phyloP scores from a whole-genome alignment of 1,140 invertebrate species.

The Nebria ingens region DNA sequence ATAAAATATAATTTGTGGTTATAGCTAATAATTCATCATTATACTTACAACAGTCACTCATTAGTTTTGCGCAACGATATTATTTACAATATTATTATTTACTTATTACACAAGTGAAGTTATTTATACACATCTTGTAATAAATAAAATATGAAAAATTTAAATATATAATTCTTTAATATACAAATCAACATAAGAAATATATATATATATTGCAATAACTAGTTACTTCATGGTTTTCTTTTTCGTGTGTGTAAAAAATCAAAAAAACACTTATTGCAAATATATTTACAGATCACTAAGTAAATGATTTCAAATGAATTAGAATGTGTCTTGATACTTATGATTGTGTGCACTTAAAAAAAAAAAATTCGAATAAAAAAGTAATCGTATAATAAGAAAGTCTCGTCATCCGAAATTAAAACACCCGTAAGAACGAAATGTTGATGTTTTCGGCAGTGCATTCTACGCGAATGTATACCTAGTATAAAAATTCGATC shows the following conservation, averaged over 20 bases:
- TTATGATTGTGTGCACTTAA: not conserved
- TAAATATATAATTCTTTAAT: slow-evolving; percentile 4
- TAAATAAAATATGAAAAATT: slow-evolving; percentile 9
- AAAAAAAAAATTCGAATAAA: no score
- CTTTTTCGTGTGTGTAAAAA: no score
- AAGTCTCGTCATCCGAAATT: not conserved
- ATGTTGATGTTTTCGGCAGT: not conserved
- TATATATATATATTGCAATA: slow-evolving; percentile 2
- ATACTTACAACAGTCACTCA: not conserved
- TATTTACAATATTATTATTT: not conserved
- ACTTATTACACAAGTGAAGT: not conserved
- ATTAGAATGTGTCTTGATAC: not conserved
- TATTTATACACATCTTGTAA: not conserved
- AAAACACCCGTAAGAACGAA: not conserved
- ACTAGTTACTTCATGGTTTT: no score
- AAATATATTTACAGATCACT: not conserved
- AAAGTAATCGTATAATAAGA: no score
- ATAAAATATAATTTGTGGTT: not conserved
- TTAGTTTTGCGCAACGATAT: not conserved
- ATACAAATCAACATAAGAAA: not conserved
- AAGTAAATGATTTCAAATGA: no score
- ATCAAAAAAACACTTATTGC: not conserved
- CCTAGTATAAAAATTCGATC: no score
- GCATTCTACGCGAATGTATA: not conserved
- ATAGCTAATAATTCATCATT: not conserved